phyloP scores from a whole-genome alignment of 2,797 vertebrate species.

The Hafferia zeledoni region DNA sequence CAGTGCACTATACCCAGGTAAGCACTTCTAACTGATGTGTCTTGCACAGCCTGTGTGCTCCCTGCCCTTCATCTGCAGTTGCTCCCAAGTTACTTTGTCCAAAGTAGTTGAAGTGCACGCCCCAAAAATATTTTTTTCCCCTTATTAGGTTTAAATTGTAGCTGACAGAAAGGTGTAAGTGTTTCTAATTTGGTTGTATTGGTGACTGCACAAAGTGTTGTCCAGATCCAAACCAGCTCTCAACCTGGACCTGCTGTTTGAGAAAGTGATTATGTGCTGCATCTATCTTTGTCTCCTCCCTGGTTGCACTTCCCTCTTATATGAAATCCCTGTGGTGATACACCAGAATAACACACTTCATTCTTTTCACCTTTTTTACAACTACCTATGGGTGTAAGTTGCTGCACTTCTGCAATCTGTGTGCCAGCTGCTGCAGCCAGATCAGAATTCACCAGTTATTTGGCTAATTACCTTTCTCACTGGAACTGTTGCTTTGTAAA shows the following conservation, averaged over 20 bases:
- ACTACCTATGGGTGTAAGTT: not conserved
- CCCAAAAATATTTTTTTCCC: not conserved
- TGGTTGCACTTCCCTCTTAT: not conserved
- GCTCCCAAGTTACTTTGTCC: not conserved
- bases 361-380: not conserved
- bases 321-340: not conserved
- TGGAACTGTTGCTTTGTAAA: not conserved
- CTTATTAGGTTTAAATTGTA: slow-evolving; percentile 1
- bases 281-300: not conserved
- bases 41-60: not conserved
- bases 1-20: not conserved
- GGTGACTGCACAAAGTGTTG: not conserved
- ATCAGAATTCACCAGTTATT: not conserved
- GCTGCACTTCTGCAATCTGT: not conserved
- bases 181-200: slow-evolving; percentile 19
- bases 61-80: not conserved
- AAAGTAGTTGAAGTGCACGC: not conserved
- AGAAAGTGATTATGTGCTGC: not conserved
- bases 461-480: not conserved
- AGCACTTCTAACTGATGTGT: not conserved
- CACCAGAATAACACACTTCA: rapidly evolving
- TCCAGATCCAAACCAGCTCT: not conserved
- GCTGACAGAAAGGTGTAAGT: not conserved
- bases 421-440: not conserved
- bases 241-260: not conserved